phyloP scores from a whole-genome alignment of 1,140 invertebrate genomes.

The Theocolax elegans region DNA sequence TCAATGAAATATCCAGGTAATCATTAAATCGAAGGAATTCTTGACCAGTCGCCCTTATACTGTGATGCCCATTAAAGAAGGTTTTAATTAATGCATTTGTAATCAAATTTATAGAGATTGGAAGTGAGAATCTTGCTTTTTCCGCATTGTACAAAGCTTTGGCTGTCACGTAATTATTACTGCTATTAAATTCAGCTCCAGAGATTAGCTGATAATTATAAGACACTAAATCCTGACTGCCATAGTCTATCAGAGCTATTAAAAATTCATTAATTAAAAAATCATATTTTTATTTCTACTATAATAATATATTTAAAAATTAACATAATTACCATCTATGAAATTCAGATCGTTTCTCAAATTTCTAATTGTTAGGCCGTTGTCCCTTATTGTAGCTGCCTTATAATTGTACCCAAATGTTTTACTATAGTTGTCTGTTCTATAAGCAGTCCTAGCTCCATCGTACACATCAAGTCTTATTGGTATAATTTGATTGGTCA shows the following conservation, averaged over 20 bases:
- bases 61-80: conserved; percentile 48
- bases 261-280: not conserved
- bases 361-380: no score
- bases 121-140: conserved; percentile 53
- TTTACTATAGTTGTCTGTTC: conserved; percentile 42
- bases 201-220: conserved; percentile 58
- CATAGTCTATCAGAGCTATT: conserved; percentile 52
- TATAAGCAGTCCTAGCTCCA: conserved; percentile 51
- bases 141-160: conserved; percentile 58
- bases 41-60: conserved; percentile 51
- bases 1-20: conserved; percentile 29
- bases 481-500: conserved; percentile 48
- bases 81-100: conserved; percentile 56
- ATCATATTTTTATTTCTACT: not conserved
- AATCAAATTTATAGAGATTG: conserved; percentile 57
- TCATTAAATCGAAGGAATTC: conserved; percentile 49
- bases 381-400: conserved; percentile 39
- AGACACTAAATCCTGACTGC: conserved; percentile 47
- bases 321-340: not conserved
- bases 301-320: not conserved
- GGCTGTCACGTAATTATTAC: conserved; percentile 33
- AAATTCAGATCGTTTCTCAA: no score
- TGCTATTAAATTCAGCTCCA: conserved; percentile 59
- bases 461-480: conserved; percentile 52
- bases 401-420: conserved; percentile 47